A percentile compares a stretch with the other conserved stretches of the same genome.
phyloP scores from a whole-genome alignment of 2,888 invertebrate species.

The Pyrocoelia pectoralis region DNA sequence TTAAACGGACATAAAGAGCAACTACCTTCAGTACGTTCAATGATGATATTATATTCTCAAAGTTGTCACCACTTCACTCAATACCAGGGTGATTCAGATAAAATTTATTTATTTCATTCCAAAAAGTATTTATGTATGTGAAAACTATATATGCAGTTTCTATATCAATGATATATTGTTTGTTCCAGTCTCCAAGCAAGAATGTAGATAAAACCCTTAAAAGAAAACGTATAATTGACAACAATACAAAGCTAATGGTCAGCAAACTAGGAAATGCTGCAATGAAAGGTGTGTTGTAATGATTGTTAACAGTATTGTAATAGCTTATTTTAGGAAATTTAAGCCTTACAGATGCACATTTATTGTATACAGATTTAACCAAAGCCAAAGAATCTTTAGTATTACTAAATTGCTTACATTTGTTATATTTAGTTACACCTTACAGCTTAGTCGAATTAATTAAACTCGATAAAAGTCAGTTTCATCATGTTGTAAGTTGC shows the following conservation, averaged over 20 bases:
- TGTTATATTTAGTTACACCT: conserved; percentile 87
- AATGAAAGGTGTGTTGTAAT: conserved; percentile 70
- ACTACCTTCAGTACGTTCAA: too few species aligned
- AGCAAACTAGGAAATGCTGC: conserved; percentile 81
- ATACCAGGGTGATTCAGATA: too few species aligned
- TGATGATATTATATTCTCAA: too few species aligned
- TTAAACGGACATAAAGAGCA: too few species aligned
- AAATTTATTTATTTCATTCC: too few species aligned
- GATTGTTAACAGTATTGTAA: not conserved
- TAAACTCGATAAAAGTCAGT: conserved; percentile 62
- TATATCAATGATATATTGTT: too few species aligned
- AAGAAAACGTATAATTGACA: conserved; percentile 45
- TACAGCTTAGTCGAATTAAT: conserved; percentile 71
- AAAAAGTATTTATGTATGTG: too few species aligned
- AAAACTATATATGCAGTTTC: too few species aligned
- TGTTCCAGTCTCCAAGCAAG: not conserved
- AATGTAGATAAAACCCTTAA: not conserved
- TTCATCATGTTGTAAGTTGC: conserved; percentile 69
- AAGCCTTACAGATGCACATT: conserved; percentile 73
- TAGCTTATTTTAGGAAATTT: conserved; percentile 71
- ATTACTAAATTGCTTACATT: conserved; percentile 81
- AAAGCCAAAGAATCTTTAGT: conserved; percentile 79
- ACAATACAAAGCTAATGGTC: conserved; percentile 64
- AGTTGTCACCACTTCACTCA: too few species aligned
- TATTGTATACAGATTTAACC: conserved; percentile 78